phyloP scores from a whole-genome alignment of 1,140 invertebrate genomes.

The Megathymus violae region DNA sequence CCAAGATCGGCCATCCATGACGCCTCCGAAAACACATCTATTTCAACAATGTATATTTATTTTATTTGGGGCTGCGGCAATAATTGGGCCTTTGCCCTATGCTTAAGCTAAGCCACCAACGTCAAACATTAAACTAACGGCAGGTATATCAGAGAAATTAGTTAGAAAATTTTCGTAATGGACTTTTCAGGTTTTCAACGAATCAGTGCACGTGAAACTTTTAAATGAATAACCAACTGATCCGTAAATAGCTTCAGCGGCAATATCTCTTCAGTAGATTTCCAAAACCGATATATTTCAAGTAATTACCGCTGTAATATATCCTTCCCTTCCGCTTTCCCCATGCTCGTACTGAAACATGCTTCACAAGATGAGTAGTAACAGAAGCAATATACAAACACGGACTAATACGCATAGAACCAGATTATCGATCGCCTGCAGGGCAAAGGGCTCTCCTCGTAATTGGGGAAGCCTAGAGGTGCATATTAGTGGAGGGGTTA shows the following conservation, averaged over 20 bases:
- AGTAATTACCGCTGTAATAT: conserved; percentile 23
- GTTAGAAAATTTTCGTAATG: not conserved
- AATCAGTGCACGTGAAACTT: not conserved
- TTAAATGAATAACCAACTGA: conserved; percentile 20
- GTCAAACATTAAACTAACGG: no score
- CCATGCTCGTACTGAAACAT: not conserved
- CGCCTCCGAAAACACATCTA: no score
- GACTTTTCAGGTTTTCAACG: not conserved
- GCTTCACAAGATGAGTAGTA: not conserved
- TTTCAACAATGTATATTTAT: no score
- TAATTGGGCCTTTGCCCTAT: no score
- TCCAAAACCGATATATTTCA: conserved; percentile 18
- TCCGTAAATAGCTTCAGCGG: conserved; percentile 11
- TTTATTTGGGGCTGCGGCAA: no score
- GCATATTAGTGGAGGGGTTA: no score
- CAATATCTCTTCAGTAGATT: conserved; percentile 15
- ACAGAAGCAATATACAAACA: not conserved
- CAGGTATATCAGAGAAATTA: not conserved
- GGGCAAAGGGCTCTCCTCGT: no score
- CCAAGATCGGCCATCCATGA: no score
- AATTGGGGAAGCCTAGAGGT: no score
- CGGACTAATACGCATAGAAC: no score
- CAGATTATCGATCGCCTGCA: no score
- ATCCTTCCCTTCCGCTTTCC: conserved; percentile 8
- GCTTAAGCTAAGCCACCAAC: no score